phyloP scores from a whole-genome alignment of 1,140 invertebrate genomes.

The Drosophila kohkoa region DNA sequence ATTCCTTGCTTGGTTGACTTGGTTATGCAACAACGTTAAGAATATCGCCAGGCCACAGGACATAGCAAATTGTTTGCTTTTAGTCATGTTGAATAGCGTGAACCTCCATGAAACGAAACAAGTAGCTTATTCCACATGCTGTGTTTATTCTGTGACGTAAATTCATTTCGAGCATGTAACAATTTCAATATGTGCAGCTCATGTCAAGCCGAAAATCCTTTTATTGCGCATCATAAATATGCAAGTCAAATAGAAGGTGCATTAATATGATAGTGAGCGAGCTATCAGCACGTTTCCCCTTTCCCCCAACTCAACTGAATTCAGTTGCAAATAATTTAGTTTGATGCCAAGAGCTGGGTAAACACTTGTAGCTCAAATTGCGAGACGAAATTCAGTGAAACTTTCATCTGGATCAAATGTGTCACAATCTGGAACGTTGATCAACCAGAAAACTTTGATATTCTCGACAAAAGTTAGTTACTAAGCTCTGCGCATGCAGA shows the following conservation, averaged over 20 bases:
- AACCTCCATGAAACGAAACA: conserved; percentile 23
- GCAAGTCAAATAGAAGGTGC: neutral
- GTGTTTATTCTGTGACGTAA: too few relatives aligned
- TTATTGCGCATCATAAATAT: conserved; percentile 50
- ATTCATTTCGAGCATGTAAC: conserved; percentile 9
- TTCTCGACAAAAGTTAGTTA: conserved; percentile 13
- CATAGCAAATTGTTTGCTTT: conserved; percentile 1
- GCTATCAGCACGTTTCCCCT: conserved; percentile 28
- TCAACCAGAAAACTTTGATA: neutral
- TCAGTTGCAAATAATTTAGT: conserved; percentile 14
- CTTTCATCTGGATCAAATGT: conserved; percentile 4
- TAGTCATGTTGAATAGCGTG: neutral
- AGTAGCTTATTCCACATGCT: conserved; percentile 9
- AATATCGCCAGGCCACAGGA: neutral
- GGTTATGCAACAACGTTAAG: neutral
- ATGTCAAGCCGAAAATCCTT: conserved; percentile 45
- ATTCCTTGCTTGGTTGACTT: neutral
- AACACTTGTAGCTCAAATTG: conserved; percentile 47
- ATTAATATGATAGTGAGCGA: neutral
- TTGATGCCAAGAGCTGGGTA: conserved; percentile 41
- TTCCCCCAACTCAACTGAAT: neutral
- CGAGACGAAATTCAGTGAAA: neutral
- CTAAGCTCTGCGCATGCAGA: conserved; percentile 4
- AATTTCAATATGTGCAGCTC: conserved; percentile 47
- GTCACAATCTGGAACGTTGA: conserved; percentile 5